These are phyloP conservation scores for Xanthia togata DNA, from an alignment of 2,888 invertebrate species.

Conservation along the genomic window DNA sequence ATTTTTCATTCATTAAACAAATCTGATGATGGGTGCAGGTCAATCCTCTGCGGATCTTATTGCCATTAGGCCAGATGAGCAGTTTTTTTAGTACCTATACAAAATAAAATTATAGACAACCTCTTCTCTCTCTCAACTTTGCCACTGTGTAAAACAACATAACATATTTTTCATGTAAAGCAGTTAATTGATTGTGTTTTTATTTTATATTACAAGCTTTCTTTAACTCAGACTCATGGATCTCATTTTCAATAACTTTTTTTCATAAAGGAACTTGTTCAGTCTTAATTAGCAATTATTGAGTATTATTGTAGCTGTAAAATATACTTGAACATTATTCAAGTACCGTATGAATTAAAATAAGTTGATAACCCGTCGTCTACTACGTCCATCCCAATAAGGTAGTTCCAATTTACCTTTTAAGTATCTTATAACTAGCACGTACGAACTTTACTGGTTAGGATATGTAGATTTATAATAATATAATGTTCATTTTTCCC, in stretches of 20 bases:
- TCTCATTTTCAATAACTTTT: not conserved
- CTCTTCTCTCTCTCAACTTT: not conserved
- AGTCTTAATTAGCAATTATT: not conserved
- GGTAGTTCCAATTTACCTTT: conserved; percentile 42
- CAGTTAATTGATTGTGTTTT: not conserved
- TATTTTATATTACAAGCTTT: not conserved
- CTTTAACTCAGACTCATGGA: not conserved
- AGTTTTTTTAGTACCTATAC: not conserved
- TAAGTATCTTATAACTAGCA: conserved; percentile 44
- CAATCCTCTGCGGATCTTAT: no score
- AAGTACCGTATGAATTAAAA: conserved; percentile 11
- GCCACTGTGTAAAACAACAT: not conserved
- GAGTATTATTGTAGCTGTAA: not conserved
- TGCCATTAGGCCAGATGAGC: no score
- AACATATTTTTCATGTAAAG: not conserved
- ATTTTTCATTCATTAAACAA: no score
- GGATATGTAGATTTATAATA: not conserved
- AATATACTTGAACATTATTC: not conserved
- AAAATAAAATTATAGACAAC: not conserved
- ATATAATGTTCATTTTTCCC: conserved; percentile 31
- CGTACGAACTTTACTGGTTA: conserved; percentile 27
- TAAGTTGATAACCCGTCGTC: conserved; percentile 25
- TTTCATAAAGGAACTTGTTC: not conserved
- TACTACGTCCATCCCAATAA: conserved; percentile 31
- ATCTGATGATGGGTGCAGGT: no score